A percentile compares a stretch with the other conserved stretches of the same genome.
Conservation (phyloP, 1,140 invertebrate species). For the Trichonephila clavipes region DNA sequence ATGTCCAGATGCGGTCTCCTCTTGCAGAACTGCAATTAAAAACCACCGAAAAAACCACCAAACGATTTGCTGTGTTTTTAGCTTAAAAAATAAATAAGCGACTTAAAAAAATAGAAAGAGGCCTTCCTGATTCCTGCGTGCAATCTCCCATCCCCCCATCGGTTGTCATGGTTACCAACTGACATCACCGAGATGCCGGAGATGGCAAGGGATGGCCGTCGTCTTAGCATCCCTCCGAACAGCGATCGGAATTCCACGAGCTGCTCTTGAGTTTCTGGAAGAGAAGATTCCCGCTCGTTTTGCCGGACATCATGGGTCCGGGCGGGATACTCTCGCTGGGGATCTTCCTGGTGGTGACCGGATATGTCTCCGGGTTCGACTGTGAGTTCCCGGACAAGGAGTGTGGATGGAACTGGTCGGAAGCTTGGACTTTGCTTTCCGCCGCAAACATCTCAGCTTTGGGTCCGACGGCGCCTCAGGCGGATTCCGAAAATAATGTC, state of each 20-base stretch:
- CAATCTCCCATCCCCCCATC: not conserved
- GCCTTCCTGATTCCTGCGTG: not conserved
- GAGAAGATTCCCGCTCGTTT: not conserved
- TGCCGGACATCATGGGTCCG: not conserved
- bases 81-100: not conserved
- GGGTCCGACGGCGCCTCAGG: conserved; percentile 56
- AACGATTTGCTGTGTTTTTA: not conserved
- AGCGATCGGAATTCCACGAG: not conserved
- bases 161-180: conserved; percentile 54
- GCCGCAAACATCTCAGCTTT: conserved; percentile 49
- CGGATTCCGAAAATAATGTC: conserved; percentile 63
- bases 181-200: conserved; percentile 51
- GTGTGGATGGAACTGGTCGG: conserved; percentile 69
- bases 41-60: not conserved
- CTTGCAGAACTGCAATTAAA: not conserved
- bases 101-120: not conserved
- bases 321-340: not conserved
- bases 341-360: not conserved
- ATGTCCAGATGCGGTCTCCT: not conserved
- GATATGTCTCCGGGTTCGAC: conserved; percentile 30
- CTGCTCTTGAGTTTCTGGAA: not conserved
- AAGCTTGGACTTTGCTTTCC: conserved; percentile 57
- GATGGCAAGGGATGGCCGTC: conserved; percentile 42
- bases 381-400: conserved; percentile 58
- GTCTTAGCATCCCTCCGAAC: not conserved